Conservation (phyloP, 64 coral and sea anemone genomes). For the Acropora tenuis region DNA sequence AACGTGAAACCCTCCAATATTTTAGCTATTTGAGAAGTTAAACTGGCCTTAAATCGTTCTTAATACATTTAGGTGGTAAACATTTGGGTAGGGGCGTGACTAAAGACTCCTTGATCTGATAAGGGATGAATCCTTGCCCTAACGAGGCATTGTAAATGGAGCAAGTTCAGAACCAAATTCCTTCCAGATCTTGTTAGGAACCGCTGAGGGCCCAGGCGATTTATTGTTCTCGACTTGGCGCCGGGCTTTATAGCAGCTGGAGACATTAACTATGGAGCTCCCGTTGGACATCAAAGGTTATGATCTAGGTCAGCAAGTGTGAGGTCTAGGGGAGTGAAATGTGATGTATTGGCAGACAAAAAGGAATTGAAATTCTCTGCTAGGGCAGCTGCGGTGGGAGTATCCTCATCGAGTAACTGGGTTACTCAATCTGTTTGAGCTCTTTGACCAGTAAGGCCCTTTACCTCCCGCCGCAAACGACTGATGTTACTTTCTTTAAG, state of each 20-base stretch:
- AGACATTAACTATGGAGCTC: not conserved
- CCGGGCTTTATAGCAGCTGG: not conserved
- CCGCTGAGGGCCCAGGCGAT: constrained; percentile 24
- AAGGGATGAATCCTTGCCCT: no score
- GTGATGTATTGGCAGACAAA: not conserved
- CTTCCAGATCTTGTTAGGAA: constrained; percentile 37
- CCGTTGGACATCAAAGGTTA: not conserved
- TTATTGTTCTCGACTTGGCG: constrained; percentile 30
- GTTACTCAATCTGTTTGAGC: constrained; percentile 32
- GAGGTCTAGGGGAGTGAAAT: no score
- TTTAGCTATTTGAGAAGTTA: no score
- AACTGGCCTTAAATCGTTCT: no score
- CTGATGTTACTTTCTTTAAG: constrained; percentile 53
- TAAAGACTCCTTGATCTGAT: no score
- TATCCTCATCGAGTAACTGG: constrained; percentile 58
- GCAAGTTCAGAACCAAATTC: not conserved
- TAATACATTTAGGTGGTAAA: no score
- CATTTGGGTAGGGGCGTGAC: no score
- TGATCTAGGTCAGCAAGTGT: no score
- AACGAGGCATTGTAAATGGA: no score
- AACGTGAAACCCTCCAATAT: no score
- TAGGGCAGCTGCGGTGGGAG: constrained; percentile 37
- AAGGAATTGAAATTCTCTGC: not conserved
- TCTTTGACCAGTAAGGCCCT: constrained; percentile 56
- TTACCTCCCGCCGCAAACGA: constrained; percentile 61